These are phyloP conservation scores for Xenopus laevis DNA, from an alignment of 2,113 vertebrate genomes.

Conservation along the genomic window DNA sequence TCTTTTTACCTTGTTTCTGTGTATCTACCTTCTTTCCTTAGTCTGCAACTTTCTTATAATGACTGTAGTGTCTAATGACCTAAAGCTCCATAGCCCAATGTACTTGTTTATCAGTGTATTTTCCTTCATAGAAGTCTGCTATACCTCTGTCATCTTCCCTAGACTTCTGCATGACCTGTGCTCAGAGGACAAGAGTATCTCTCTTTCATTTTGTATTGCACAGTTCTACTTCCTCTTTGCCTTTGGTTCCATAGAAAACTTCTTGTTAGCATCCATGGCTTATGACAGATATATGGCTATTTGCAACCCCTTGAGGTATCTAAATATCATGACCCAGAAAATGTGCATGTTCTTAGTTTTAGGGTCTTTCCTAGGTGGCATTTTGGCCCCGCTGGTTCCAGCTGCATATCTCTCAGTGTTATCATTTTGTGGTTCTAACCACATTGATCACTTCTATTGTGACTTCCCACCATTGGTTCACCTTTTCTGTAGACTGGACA, in stretches of 20 bases:
- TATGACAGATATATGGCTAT: constrained; percentile 17
- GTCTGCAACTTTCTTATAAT: constrained; percentile 48
- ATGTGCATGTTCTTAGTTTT: constrained; percentile 25
- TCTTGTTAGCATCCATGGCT: constrained; percentile 44
- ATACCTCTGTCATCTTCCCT: constrained; percentile 27
- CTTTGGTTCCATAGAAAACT: constrained; percentile 37
- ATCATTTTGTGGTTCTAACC: constrained; percentile 24
- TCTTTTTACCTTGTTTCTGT: constrained; percentile 41
- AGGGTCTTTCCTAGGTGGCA: constrained; percentile 31
- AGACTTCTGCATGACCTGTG: constrained; percentile 18
- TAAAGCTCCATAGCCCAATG: constrained; percentile 42
- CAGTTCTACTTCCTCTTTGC: constrained; percentile 40
- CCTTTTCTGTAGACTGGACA: not conserved
- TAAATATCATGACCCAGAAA: constrained; percentile 36
- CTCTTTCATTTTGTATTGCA: constrained; percentile 3
- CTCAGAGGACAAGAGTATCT: constrained; percentile 9
- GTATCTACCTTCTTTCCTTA: constrained; percentile 37
- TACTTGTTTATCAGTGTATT: constrained; percentile 48
- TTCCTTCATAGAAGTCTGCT: constrained; percentile 47
- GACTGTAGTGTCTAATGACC: constrained; percentile 30
- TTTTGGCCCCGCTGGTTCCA: constrained; percentile 27
- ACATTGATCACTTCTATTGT: constrained; percentile 35
- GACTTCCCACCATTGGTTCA: constrained; percentile 27
- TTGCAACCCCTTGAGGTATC: constrained; percentile 36
- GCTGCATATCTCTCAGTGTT: constrained; percentile 12